Evolutionary conservation across 2,113 vertebrate species (phyloP).

Genomic region (Butorides virescens): DNA sequence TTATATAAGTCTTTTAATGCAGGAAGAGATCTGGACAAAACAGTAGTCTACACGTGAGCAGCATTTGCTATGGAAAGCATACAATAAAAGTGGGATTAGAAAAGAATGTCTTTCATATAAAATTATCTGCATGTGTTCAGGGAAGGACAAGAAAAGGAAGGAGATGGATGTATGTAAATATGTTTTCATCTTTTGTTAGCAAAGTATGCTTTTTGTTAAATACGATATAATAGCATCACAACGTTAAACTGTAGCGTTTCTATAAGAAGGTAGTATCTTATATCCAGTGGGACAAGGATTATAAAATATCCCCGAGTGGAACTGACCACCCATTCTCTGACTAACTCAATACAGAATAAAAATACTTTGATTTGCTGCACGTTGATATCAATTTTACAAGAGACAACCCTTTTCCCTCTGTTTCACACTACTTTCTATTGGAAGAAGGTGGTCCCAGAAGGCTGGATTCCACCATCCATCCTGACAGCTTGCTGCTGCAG

Average conservation of each 20-base stretch:
- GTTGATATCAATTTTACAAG: neutral
- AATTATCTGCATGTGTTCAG: neutral
- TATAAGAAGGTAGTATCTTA: neutral
- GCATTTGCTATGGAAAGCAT: slow-evolving; percentile 1
- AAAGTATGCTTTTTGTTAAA: neutral
- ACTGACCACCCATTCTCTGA: neutral
- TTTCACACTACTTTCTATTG: neutral
- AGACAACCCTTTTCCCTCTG: neutral
- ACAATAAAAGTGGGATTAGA: slow-evolving; percentile 34
- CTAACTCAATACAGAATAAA: neutral
- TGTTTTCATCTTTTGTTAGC: neutral
- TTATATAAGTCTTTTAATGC: slow-evolving; percentile 68
- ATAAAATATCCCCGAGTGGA: neutral
- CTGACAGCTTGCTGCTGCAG: neutral
- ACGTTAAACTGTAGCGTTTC: neutral
- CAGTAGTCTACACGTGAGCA: slow-evolving; percentile 1
- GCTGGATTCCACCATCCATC: neutral
- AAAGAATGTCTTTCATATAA: neutral
- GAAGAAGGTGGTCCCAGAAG: neutral
- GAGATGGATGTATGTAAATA: neutral
- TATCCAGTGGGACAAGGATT: neutral
- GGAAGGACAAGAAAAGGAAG: neutral
- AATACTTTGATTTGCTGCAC: neutral
- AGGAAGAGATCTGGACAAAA: slow-evolving; percentile 38
- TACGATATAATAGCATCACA: neutral